A percentile compares a stretch with the other conserved stretches of the same genome.
Conservation (phyloP, 2,113 vertebrate genomes). For the Trematocara stigmaticum region DNA sequence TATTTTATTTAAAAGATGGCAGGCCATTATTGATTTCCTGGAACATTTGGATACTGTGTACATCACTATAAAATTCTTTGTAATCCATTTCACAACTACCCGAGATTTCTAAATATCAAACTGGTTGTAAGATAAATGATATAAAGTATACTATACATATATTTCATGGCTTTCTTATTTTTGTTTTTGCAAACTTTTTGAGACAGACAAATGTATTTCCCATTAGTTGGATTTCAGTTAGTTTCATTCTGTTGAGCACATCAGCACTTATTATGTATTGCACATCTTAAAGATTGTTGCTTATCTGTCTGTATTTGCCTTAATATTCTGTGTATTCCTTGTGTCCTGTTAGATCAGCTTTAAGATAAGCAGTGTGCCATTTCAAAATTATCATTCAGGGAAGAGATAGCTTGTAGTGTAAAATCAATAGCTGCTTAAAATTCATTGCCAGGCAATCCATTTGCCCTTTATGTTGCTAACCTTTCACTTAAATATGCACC, state of each 20-base stretch:
- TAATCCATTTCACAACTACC: neutral
- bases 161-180: neutral
- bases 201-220: neutral
- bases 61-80: neutral
- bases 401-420: slow-evolving; percentile 79
- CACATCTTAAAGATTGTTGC: neutral
- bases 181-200: neutral
- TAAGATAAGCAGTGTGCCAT: slow-evolving; percentile 70
- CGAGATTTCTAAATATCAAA: neutral
- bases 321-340: slow-evolving; percentile 29
- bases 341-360: slow-evolving; percentile 60
- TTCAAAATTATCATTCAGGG: slow-evolving; percentile 79
- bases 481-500: slow-evolving; percentile 83
- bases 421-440: slow-evolving; percentile 83
- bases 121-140: neutral
- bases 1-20: neutral
- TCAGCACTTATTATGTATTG: neutral
- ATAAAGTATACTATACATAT: neutral
- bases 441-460: slow-evolving; percentile 80
- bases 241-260: neutral
- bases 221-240: neutral
- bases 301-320: neutral
- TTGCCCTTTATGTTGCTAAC: slow-evolving; percentile 84
- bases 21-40: neutral
- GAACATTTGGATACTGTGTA: neutral